Evolutionary conservation across 2,797 vertebrate genomes (phyloP).

Genomic region (Micrastur ruficollis): DNA sequence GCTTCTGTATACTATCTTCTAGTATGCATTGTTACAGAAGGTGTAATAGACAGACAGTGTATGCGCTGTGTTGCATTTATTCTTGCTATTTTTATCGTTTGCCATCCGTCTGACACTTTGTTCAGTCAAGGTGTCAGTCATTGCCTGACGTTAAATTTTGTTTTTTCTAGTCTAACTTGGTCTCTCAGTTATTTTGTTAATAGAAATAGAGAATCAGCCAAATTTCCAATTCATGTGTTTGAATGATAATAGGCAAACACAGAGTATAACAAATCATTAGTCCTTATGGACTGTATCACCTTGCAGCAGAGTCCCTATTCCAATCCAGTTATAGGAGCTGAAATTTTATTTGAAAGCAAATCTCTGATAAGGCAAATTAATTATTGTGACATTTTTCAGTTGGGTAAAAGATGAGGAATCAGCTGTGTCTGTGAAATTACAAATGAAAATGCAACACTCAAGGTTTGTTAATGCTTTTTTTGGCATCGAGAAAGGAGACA

Average conservation of each 20-base stretch:
- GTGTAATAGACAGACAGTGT: not conserved
- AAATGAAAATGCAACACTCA: constrained; percentile 20
- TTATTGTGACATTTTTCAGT: constrained; percentile 57
- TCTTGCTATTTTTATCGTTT: constrained; percentile 16
- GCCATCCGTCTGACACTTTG: not conserved
- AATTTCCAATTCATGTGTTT: not conserved
- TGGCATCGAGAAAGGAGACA: constrained; percentile 47
- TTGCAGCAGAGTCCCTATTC: not conserved
- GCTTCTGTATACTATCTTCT: not conserved
- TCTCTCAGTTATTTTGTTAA: not conserved
- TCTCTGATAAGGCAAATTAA: constrained; percentile 68
- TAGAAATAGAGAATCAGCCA: not conserved
- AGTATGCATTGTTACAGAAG: not conserved
- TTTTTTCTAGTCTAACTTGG: not conserved
- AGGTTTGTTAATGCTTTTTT: constrained; percentile 63
- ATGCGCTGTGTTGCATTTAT: constrained; percentile 14
- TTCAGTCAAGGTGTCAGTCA: not conserved
- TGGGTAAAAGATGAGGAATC: constrained; percentile 59
- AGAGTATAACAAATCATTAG: constrained; percentile 6
- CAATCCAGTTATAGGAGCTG: not conserved
- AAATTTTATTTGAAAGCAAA: constrained; percentile 57
- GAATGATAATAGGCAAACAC: not conserved
- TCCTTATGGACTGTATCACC: not conserved
- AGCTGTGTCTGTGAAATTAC: constrained; percentile 58
- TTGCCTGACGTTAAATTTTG: not conserved